phyloP scores from a whole-genome alignment of 2,113 vertebrate genomes.

The Sylvietta virens region DNA sequence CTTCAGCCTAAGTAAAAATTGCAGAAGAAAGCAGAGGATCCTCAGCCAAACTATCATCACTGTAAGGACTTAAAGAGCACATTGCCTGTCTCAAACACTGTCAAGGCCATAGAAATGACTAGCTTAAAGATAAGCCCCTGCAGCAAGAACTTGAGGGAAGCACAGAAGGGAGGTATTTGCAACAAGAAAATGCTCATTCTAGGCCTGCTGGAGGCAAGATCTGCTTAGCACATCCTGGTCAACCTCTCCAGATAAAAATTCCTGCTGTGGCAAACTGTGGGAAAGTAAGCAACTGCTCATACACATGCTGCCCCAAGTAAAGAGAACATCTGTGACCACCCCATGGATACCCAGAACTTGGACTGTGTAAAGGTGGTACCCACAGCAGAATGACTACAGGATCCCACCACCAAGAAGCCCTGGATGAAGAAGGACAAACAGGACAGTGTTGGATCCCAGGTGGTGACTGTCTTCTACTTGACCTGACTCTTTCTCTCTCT shows the following conservation, averaged over 20 bases:
- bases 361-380: background rate
- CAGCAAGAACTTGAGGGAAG: background rate
- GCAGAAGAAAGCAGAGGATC: background rate
- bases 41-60: background rate
- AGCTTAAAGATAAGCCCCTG: background rate
- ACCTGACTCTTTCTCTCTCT: background rate
- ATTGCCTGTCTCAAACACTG: background rate
- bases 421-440: background rate
- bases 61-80: background rate
- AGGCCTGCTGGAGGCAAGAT: background rate
- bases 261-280: background rate
- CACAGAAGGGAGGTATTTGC: background rate
- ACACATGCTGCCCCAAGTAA: too few species aligned
- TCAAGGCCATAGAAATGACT: background rate
- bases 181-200: background rate
- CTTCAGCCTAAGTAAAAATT: background rate
- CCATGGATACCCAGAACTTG: background rate
- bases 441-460: background rate
- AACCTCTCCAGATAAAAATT: background rate
- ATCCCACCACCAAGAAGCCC: background rate
- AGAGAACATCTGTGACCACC: background rate
- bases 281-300: background rate
- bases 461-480: background rate
- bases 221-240: background rate
- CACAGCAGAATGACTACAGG: fast-evolving